Base-by-base conservation (phyloP, 2,797 vertebrate species). In the Scarus forsteni region DNA sequence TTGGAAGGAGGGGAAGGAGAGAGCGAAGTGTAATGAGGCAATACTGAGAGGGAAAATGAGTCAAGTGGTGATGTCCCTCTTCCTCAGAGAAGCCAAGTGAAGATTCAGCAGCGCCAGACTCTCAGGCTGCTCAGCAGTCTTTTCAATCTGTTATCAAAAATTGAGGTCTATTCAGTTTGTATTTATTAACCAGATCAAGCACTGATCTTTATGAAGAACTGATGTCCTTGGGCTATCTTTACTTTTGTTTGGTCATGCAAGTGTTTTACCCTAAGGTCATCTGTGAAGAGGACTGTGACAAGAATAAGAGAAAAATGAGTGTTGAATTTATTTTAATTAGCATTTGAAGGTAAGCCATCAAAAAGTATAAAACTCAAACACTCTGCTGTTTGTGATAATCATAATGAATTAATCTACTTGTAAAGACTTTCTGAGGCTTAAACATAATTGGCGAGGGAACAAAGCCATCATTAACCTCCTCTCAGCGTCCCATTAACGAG, bases 51-150 rank as follows among this genome's bases (percentile, higher is more conserved):
- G 51, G n/a, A 79, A 48, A 65, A 10, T 19, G 46, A 73, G 56
- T 72, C 63, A 71, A 84, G 74, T 73, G 43, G 54, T 45, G 55
- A 60, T 56, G 54, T 60, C 63, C 36, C 42, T 63, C 50, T 63
- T 52, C 51, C 44, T 57, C 57, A 55, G 45, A 65, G 58, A 83
- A 58, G 75, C 77, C 76, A 77, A 84, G 67, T 45, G 46, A 60
- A 66, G 83, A 82, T 75, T 80, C 19, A 69, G 39, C 38, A 36
- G 38, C 5, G 5, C 52, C 72, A 71, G 57, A 18, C 58, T 68
- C 60, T 78, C 50, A 12, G 55, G 42, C 66, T 60, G 56, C 53
- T 66, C 54, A 63, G 49, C 70, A 73, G 54, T 68, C 71, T 55
- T 45, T 58, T 54, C 70, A 79, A 59, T 79, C 63, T 75, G 51